Base-by-base conservation (phyloP, 30 jellyfish, hydroid and myxozoan genomes). In the Aurelia coerulea region DNA sequence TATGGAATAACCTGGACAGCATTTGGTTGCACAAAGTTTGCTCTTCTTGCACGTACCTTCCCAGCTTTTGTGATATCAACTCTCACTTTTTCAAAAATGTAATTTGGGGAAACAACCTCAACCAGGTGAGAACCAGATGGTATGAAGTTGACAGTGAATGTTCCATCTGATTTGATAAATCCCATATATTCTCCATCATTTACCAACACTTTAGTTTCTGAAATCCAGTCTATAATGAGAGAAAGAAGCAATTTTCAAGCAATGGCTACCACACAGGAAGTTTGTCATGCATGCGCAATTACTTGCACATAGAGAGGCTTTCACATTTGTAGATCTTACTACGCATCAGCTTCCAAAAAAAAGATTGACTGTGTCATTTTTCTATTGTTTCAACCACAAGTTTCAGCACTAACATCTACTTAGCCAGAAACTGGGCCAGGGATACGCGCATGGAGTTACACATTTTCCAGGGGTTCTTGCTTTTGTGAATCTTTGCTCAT, bases 81-180 rank as follows among this genome's bases (percentile, higher is more conserved):
- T 67, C 98, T 94, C 39, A 83, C 56, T 78, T 85, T 83, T 39
- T 75, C 92, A 76, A 92, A 92, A 31, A 82, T 73, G 78, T 92
- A 92, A 71, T 92, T 92, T 37, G 98, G 93, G 29, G 97, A 87
- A 5, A 73, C 88, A 62, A 92, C 96, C 63, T 92, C 98, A 52
- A 92, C 97, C 18, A 92, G 76, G 68, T 92, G 90, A 5, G 98
- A 87, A 15, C 98, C 98, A 59, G 98, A 79, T 16, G 97, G 97
- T 10, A 87, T 65, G 13, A 75, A 76, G 59, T 88, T 81, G 17
- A 92, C 92, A 66, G 59, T 67, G 73, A 92, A 92, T 62, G 96
- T 82, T 23, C 98, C 98, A 81, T 92, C 97, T 51, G 95, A 84
- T 76, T 88, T 92, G 59, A 88, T 56, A 64, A 87, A 92, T 15